These are phyloP conservation scores for Procambarus virginalis DNA, from an alignment of 1,140 invertebrate species.

Conservation along the genomic window DNA sequence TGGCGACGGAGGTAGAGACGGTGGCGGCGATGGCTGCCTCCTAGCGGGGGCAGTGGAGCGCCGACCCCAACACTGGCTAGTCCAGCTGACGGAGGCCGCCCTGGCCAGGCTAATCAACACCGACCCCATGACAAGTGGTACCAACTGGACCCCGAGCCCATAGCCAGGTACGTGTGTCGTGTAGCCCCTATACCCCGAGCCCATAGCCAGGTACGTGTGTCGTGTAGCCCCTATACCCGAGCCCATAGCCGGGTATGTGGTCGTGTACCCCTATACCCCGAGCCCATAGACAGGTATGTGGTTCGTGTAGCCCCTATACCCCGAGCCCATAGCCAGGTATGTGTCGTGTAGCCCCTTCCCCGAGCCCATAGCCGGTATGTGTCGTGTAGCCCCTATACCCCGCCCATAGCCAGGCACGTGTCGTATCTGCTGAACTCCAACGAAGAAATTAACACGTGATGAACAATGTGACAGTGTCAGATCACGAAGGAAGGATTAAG, in stretches of 20 bases:
- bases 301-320: neutral
- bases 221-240: neutral
- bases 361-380: too few species aligned
- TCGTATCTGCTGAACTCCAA: too few species aligned
- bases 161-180: slow-evolving; percentile 35
- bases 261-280: neutral
- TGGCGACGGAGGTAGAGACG: slow-evolving; percentile 13
- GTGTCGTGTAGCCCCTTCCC: too few species aligned
- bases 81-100: slow-evolving; percentile 54
- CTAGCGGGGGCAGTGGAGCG: slow-evolving; percentile 49
- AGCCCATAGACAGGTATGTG: too few species aligned
- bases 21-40: slow-evolving; percentile 6
- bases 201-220: neutral
- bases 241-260: neutral
- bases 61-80: slow-evolving; percentile 52
- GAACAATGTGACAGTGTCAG: too few species aligned
- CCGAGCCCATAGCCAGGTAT: neutral
- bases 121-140: slow-evolving; percentile 63
- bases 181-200: neutral
- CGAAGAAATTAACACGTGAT: too few species aligned
- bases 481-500: too few species aligned
- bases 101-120: slow-evolving; percentile 48
- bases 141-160: slow-evolving; percentile 52
- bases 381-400: too few species aligned
- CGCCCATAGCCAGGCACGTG: too few species aligned